These are phyloP conservation scores for Cryptotermes secundus DNA, from an alignment of 1,140 invertebrate species.

Conservation along the genomic window DNA sequence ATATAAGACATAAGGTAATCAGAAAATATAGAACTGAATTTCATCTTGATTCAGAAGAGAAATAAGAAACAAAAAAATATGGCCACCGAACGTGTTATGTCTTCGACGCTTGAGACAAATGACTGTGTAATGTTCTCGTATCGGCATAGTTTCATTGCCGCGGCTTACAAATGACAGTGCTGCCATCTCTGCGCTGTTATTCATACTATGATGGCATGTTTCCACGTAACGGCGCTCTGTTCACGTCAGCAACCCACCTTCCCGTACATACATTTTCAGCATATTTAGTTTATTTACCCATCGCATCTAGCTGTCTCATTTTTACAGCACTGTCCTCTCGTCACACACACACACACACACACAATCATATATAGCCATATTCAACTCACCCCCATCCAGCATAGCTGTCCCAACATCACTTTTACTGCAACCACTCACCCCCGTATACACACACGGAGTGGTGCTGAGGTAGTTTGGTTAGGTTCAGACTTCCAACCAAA, in stretches of 20 bases:
- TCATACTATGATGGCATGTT: background rate
- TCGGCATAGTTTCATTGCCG: background rate
- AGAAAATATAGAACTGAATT: background rate
- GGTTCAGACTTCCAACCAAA: conserved; percentile 11
- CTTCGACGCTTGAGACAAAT: background rate
- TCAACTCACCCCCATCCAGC: background rate
- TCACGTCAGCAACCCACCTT: background rate
- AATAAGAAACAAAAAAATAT: too few species aligned
- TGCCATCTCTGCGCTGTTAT: background rate
- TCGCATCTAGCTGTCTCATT: background rate
- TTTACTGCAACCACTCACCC: background rate
- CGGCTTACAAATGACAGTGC: background rate
- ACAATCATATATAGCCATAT: background rate
- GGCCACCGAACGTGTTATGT: too few species aligned
- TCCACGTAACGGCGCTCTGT: background rate
- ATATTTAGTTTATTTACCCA: background rate
- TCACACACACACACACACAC: background rate
- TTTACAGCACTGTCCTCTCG: background rate
- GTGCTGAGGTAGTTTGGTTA: conserved; percentile 4
- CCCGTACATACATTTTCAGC: background rate
- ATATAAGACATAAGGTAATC: too few species aligned
- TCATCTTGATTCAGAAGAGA: background rate
- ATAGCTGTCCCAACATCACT: conserved; percentile 4
- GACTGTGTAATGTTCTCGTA: background rate
- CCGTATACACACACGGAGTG: background rate